Evolutionary conservation across 2,113 vertebrate species (phyloP).

Genomic region (Pseudopodoces humilis): DNA sequence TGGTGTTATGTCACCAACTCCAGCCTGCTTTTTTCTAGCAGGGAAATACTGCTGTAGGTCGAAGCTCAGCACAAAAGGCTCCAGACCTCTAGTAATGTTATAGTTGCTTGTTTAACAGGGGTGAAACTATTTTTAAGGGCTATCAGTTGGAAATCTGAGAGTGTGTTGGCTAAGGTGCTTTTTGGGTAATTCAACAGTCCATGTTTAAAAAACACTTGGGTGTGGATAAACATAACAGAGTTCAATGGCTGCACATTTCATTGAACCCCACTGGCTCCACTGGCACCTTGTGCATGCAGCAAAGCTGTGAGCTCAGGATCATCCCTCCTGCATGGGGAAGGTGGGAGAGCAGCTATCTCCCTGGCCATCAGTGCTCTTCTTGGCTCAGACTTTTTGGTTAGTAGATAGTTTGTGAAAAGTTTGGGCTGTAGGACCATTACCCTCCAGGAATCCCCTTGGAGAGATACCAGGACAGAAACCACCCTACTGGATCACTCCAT

Average conservation of each 20-base stretch:
- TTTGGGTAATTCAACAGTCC: not conserved
- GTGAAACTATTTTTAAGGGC: not conserved
- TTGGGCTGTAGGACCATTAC: not conserved
- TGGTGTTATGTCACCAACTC: constrained; percentile 65
- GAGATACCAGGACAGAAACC: not conserved
- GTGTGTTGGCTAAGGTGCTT: not conserved
- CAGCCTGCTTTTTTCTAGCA: constrained; percentile 48
- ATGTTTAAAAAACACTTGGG: not conserved
- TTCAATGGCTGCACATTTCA: not conserved
- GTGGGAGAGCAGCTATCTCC: not conserved
- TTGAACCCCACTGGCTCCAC: not conserved
- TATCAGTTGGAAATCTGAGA: not conserved
- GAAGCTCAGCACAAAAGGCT: constrained; percentile 20
- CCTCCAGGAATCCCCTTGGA: not conserved
- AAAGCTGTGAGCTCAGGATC: not conserved
- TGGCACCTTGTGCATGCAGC: fast-evolving
- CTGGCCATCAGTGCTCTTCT: not conserved
- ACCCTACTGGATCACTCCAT: not conserved
- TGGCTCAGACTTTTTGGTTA: not conserved
- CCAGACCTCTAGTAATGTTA: constrained; percentile 20
- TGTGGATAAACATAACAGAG: not conserved
- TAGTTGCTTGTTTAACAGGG: not conserved
- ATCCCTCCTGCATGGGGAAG: not conserved
- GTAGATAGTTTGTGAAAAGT: not conserved
- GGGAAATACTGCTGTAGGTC: constrained; percentile 40